Evolutionary conservation across 2,888 invertebrate species (phyloP).

Genomic region (Noctuana brunneofusca): DNA sequence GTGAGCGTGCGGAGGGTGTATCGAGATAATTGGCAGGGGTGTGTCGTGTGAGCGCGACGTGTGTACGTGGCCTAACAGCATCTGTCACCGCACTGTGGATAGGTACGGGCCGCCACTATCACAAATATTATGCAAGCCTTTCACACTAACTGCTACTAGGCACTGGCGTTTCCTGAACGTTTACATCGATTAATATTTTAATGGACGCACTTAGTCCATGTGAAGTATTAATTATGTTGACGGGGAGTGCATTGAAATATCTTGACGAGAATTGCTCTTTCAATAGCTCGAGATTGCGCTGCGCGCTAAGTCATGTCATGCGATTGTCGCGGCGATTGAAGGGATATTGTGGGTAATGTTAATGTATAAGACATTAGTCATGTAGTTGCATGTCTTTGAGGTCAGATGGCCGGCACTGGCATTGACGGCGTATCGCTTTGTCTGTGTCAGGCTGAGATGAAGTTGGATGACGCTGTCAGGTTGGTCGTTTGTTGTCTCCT

Average conservation of each 20-base stretch:
- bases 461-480: constrained; percentile 61
- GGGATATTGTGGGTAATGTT: constrained; percentile 48
- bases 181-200: constrained; percentile 49
- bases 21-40: constrained; percentile 70
- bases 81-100: constrained; percentile 48
- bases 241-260: constrained; percentile 11
- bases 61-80: constrained; percentile 58
- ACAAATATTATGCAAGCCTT: constrained; percentile 59
- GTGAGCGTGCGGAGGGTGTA: constrained; percentile 63
- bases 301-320: constrained; percentile 25
- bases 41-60: constrained; percentile 52
- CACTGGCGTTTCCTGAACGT: constrained; percentile 65
- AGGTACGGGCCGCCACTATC: constrained; percentile 38
- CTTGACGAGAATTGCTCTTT: constrained; percentile 13
- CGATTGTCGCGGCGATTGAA: constrained; percentile 35
- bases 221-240: constrained; percentile 25
- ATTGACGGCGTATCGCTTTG: constrained; percentile 57
- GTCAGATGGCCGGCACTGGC: constrained; percentile 52
- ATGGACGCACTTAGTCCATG: constrained; percentile 48
- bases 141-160: constrained; percentile 49
- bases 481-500: constrained; percentile 48
- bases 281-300: constrained; percentile 27
- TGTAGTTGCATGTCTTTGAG: constrained; percentile 53
- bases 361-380: constrained; percentile 64
- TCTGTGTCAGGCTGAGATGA: constrained; percentile 66